These are phyloP conservation scores for Acronicta aceris DNA, from an alignment of 2,888 invertebrate genomes.

Conservation along the genomic window DNA sequence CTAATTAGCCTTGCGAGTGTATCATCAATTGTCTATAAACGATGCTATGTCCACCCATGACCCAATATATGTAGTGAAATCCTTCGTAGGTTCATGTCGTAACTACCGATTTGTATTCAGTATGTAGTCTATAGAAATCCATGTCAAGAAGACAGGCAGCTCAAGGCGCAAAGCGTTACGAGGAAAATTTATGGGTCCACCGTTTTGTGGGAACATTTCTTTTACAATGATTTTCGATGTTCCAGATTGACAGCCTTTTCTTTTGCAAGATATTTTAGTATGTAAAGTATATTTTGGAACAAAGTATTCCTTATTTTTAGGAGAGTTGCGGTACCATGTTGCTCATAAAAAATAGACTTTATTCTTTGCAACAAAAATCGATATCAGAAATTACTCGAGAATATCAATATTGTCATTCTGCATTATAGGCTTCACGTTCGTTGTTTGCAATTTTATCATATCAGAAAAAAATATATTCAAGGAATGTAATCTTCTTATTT, in stretches of 20 bases:
- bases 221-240: constrained; percentile 50
- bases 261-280: constrained; percentile 9
- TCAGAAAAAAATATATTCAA: constrained; percentile 58
- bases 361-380: too few species aligned
- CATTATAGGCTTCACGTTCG: neutral
- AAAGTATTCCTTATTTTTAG: neutral
- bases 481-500: constrained; percentile 63
- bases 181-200: constrained; percentile 82
- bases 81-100: constrained; percentile 78
- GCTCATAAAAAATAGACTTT: too few species aligned
- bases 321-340: too few species aligned
- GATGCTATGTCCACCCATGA: constrained; percentile 80
- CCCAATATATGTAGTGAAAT: constrained; percentile 88
- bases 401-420: neutral
- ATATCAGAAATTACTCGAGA: too few species aligned
- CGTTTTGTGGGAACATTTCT: constrained; percentile 67
- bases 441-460: constrained; percentile 47
- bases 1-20: constrained; percentile 69
- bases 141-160: constrained; percentile 86
- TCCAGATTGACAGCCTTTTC: constrained; percentile 13
- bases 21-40: constrained; percentile 67
- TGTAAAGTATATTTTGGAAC: neutral
- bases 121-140: constrained; percentile 83
- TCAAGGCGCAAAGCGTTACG: constrained; percentile 75
- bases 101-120: constrained; percentile 85